A percentile compares a stretch with the other conserved stretches of the same genome.
phyloP scores from a whole-genome alignment of 2,113 vertebrate species.

The Xenotilapia caudafasciata region DNA sequence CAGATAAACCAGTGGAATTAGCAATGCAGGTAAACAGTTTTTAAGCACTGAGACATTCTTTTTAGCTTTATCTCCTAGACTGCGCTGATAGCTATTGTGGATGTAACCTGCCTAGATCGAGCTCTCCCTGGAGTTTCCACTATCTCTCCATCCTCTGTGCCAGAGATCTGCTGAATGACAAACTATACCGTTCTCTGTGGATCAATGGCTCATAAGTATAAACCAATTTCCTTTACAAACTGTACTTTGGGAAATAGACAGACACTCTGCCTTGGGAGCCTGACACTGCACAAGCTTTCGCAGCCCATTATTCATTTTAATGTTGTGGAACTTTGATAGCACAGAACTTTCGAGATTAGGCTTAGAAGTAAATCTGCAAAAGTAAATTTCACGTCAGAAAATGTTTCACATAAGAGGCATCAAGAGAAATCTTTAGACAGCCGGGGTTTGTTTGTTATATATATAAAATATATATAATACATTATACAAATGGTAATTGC shows the following conservation, averaged over 20 bases:
- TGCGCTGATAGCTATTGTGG: constrained; percentile 15
- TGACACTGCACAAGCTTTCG: constrained; percentile 16
- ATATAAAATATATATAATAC: not conserved
- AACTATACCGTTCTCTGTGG: constrained; percentile 59
- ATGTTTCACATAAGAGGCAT: not conserved
- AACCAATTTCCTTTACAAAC: constrained; percentile 71
- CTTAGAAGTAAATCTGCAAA: constrained; percentile 16
- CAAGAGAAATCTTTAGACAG: not conserved
- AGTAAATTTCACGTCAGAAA: not conserved
- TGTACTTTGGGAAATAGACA: constrained; percentile 66
- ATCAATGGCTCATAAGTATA: constrained; percentile 72
- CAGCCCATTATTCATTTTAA: constrained; percentile 49
- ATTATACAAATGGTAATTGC: not conserved
- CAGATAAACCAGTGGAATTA: not conserved
- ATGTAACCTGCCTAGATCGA: constrained; percentile 45
- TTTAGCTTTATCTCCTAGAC: constrained; percentile 34
- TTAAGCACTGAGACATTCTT: constrained; percentile 11
- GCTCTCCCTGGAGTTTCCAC: constrained; percentile 35
- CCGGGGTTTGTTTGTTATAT: not conserved
- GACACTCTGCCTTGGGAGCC: constrained; percentile 28
- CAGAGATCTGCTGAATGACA: constrained; percentile 53
- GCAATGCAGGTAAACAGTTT: not conserved
- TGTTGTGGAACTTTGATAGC: constrained; percentile 32
- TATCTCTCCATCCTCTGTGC: constrained; percentile 49
- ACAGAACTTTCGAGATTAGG: constrained; percentile 15